Evolutionary conservation across 1,140 invertebrate genomes (phyloP).

Genomic region (Drosophila cardini): DNA sequence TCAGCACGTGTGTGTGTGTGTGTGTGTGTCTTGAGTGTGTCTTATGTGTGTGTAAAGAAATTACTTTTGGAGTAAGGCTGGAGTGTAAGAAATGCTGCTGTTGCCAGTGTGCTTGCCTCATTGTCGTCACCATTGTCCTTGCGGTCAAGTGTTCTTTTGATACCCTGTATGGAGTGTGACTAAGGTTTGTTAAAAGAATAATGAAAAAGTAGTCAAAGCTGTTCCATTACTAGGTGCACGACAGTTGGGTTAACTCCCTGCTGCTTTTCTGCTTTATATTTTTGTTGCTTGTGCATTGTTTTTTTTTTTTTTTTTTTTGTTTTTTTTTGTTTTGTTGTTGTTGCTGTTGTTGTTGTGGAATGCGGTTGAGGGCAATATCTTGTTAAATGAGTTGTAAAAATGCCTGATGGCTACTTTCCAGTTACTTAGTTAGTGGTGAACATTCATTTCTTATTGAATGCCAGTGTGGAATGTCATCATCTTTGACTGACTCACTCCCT

Average conservation of each 20-base stretch:
- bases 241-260: too few relatives aligned
- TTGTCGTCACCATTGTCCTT: constrained; percentile 49
- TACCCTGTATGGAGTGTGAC: too few relatives aligned
- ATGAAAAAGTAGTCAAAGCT: too few relatives aligned
- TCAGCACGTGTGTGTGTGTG: constrained; percentile 10
- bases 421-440: constrained; percentile 18
- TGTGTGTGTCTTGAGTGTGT: constrained; percentile 6
- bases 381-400: constrained; percentile 81
- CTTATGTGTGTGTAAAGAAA: constrained; percentile 1
- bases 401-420: constrained; percentile 53
- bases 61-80: not conserved
- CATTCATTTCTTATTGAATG: constrained; percentile 37
- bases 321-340: not conserved
- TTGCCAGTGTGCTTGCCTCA: constrained; percentile 30
- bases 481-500: not conserved
- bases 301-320: constrained; percentile 15
- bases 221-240: too few relatives aligned
- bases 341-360: not conserved
- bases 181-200: too few relatives aligned
- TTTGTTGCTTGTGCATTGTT: too few relatives aligned
- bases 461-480: constrained; percentile 26
- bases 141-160: constrained; percentile 27
- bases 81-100: constrained; percentile 20
- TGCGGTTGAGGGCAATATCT: constrained; percentile 39
- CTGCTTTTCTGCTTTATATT: too few relatives aligned